Evolutionary conservation across 2,113 vertebrate genomes (phyloP).

Genomic region (Microtus montanus): DNA sequence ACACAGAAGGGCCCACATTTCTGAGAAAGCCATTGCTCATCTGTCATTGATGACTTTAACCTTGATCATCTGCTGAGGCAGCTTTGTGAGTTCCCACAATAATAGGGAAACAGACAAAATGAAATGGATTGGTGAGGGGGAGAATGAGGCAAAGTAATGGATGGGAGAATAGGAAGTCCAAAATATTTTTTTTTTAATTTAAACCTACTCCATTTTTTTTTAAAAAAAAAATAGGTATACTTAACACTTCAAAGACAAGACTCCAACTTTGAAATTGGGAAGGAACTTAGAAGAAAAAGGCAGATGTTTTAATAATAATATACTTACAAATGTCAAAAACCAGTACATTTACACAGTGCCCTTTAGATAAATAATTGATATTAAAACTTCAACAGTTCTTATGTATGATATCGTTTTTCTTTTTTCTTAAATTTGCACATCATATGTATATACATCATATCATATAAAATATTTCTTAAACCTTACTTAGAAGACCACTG

Average conservation of each 20-base stretch:
- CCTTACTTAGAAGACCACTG: background rate
- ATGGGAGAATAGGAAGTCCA: background rate
- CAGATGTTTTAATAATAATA: background rate
- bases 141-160: too few relatives aligned
- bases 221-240: background rate
- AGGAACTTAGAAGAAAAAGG: conserved; percentile 19
- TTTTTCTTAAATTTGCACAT: background rate
- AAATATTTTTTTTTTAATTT: too few relatives aligned
- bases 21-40: background rate
- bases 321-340: background rate
- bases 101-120: background rate
- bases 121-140: background rate
- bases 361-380: background rate
- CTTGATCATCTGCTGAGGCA: background rate
- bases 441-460: background rate
- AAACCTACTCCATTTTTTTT: background rate
- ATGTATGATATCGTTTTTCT: background rate
- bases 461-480: background rate
- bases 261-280: background rate
- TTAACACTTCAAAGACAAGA: background rate
- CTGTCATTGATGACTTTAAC: background rate
- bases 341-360: background rate
- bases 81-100: too few relatives aligned
- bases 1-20: background rate
- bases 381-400: background rate